These are phyloP conservation scores for Opisthocomus hoazin DNA, from an alignment of 2,113 vertebrate genomes.

Conservation along the genomic window DNA sequence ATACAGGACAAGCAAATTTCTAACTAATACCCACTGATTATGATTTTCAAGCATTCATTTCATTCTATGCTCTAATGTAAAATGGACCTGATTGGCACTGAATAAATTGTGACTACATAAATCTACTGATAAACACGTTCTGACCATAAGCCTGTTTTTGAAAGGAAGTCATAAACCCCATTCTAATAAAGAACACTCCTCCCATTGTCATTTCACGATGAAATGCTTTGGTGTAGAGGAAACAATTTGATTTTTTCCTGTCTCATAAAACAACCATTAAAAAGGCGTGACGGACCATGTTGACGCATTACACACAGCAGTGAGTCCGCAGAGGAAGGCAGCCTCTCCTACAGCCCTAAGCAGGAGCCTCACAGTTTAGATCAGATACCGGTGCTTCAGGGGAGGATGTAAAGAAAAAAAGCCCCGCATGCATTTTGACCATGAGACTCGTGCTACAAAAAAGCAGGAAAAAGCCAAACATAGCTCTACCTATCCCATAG, in stretches of 20 bases:
- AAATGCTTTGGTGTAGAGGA: conserved; percentile 66
- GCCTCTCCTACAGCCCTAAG: background rate
- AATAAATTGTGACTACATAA: background rate
- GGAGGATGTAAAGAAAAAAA: background rate
- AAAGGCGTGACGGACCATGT: conserved; percentile 8
- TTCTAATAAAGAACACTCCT: conserved; percentile 39
- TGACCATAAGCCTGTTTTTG: background rate
- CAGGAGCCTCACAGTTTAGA: background rate
- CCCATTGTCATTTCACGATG: conserved; percentile 3
- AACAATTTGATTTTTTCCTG: conserved; percentile 67
- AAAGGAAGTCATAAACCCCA: conserved; percentile 73
- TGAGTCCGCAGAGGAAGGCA: conserved; percentile 37
- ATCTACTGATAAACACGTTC: background rate
- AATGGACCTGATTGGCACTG: background rate
- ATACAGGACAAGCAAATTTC: background rate
- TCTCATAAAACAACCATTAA: conserved; percentile 41
- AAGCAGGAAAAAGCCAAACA: background rate
- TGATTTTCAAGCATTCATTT: background rate
- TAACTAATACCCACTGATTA: background rate
- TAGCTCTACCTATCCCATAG: background rate
- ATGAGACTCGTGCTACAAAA: background rate
- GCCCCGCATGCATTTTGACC: background rate
- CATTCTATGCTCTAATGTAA: background rate
- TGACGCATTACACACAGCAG: conserved; percentile 46
- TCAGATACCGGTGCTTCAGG: background rate